These are phyloP conservation scores for Cydia strobilella DNA, from an alignment of 1,140 invertebrate species.

Conservation along the genomic window DNA sequence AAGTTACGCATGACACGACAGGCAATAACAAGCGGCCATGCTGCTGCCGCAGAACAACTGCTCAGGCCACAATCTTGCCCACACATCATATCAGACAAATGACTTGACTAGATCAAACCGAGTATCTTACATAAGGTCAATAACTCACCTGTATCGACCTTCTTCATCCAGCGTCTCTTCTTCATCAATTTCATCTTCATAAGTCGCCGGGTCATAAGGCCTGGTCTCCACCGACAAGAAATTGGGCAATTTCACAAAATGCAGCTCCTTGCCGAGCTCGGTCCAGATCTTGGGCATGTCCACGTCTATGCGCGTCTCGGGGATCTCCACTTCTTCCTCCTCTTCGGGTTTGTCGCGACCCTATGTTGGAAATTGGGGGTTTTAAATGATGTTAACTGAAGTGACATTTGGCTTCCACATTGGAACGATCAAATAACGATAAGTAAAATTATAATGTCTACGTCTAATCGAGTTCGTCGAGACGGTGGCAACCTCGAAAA, in stretches of 20 bases:
- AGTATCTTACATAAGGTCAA: neutral
- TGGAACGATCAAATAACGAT: too few relatives aligned
- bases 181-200: conserved; percentile 99
- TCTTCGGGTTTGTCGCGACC: conserved; percentile 82
- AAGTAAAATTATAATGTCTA: too few relatives aligned
- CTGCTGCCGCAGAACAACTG: too few relatives aligned
- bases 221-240: conserved; percentile 95
- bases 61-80: too few relatives aligned
- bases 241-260: conserved; percentile 97
- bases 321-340: conserved; percentile 88
- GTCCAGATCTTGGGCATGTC: conserved; percentile 97
- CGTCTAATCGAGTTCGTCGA: neutral
- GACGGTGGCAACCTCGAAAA: too few relatives aligned
- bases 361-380: conserved; percentile 41
- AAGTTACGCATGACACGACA: too few relatives aligned
- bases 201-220: conserved; percentile 96
- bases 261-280: conserved; percentile 94
- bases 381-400: neutral
- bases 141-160: conserved; percentile 89
- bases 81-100: too few relatives aligned
- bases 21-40: too few relatives aligned
- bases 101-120: too few relatives aligned
- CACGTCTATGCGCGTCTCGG: conserved; percentile 97
- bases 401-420: neutral
- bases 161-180: conserved; percentile 99